Evolutionary conservation across 1,140 invertebrate species (phyloP).

Genomic region (Pararge aegeria): DNA sequence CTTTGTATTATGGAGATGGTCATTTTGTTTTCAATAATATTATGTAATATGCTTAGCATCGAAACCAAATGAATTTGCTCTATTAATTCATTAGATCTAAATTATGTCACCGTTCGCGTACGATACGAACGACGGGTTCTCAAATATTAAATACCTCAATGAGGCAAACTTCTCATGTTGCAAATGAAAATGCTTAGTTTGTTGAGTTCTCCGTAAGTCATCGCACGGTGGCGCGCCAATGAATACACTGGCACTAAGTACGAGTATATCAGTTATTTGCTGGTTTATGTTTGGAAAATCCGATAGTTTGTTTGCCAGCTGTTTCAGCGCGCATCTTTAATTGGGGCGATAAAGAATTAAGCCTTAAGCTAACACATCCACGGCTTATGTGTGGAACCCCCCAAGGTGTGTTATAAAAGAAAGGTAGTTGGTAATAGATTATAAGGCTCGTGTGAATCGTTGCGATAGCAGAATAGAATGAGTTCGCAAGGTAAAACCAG

Average conservation of each 20-base stretch:
- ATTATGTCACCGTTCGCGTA: not conserved
- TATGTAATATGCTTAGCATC: too few relatives aligned
- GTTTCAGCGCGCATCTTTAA: constrained; percentile 38
- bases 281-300: constrained; percentile 61
- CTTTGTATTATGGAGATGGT: too few relatives aligned
- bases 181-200: constrained; percentile 23
- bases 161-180: constrained; percentile 14
- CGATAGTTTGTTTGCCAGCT: constrained; percentile 45
- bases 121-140: constrained; percentile 8
- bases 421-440: constrained; percentile 52
- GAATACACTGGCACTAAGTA: constrained; percentile 9
- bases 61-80: too few relatives aligned
- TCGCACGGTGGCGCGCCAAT: constrained; percentile 22
- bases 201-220: constrained; percentile 19
- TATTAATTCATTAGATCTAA: not conserved
- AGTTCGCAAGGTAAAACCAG: constrained; percentile 51
- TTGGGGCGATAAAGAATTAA: constrained; percentile 51
- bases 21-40: too few relatives aligned
- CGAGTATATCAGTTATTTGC: constrained; percentile 45
- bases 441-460: constrained; percentile 24
- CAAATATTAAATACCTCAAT: constrained; percentile 16
- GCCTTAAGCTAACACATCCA: constrained; percentile 43
- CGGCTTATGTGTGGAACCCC: constrained; percentile 51
- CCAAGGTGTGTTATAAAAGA: constrained; percentile 47
- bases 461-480: constrained; percentile 44